Evolutionary conservation across 2,888 invertebrate species (phyloP).

Genomic region (Acanthosoma haemorrhoidale): DNA sequence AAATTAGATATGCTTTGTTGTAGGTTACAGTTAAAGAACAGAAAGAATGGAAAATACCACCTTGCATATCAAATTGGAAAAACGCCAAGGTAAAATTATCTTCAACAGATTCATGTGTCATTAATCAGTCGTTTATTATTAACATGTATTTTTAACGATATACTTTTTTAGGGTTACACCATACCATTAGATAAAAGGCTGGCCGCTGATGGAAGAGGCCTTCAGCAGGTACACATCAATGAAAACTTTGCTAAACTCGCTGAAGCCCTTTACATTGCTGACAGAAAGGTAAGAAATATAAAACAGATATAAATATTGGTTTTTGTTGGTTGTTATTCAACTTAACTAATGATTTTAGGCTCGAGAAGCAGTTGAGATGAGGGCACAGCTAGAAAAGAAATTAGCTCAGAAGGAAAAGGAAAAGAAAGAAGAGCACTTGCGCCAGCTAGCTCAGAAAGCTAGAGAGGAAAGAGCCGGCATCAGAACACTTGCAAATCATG

Average conservation of each 20-base stretch:
- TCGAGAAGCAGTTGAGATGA: constrained; percentile 92
- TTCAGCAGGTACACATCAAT: constrained; percentile 96
- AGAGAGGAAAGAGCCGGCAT: constrained; percentile 90
- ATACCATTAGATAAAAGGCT: constrained; percentile 96
- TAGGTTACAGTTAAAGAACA: constrained; percentile 92
- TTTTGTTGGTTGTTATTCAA: background rate
- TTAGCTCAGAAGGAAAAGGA: constrained; percentile 97
- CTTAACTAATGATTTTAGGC: constrained; percentile 51
- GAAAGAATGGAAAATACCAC: constrained; percentile 98
- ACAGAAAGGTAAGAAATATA: constrained; percentile 73
- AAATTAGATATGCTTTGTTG: constrained; percentile 39
- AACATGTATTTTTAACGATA: background rate
- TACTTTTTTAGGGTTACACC: constrained; percentile 68
- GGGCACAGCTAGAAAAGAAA: constrained; percentile 92
- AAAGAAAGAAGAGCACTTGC: constrained; percentile 90
- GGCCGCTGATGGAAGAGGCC: constrained; percentile 94
- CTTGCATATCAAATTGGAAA: constrained; percentile 99
- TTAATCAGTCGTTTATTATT: background rate
- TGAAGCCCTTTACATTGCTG: constrained; percentile 96
- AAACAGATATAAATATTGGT: too few species aligned
- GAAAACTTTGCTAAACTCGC: constrained; percentile 99
- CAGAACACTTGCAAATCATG: constrained; percentile 49
- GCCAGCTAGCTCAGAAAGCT: constrained; percentile 89
- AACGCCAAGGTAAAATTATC: constrained; percentile 77
- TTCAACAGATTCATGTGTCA: background rate